Evolutionary conservation across 2,888 invertebrate genomes (phyloP), one percentile per base, ranked within the genome.

Genomic region (Plebejus melissa): DNA sequence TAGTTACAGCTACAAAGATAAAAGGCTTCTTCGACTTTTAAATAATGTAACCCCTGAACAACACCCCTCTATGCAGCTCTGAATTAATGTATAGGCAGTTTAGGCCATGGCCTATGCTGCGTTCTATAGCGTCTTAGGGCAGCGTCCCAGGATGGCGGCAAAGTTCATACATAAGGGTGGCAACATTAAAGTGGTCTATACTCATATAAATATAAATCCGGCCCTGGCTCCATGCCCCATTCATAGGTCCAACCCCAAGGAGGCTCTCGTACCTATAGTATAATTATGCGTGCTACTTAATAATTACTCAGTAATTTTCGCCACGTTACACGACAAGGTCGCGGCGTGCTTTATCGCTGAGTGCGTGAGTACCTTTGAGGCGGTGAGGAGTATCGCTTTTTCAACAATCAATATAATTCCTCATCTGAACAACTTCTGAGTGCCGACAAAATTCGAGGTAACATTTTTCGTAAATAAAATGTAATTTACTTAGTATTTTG

Each of bases 321-420:
- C 74, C 72, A 77, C 71, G 76, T 70, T 74, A 71, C 46, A 72
- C 70, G 38, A 76, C 58, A 69, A 75, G 76, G 76, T 41, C 70
- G 28, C 28, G 58, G 16, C 79, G 79, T 79, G 79, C 78, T 78
- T 77, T 79, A 79, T 79, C 79, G 76, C 76, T 72, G 50, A 74
- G 76, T 77, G 77, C 79, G 79, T 77, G 74, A 79, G 78, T 60
- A 71, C 74, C 50, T 76, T 77, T 69, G 71, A 74, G 65, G 69
- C 75, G 75, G 69, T 71, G 75, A 76, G 77, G 54, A 36, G 57
- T 72, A 74, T 76, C 57, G 77, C 74, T 76, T 69, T 46, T 77
- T 77, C 69, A 72, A 74, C 72, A 76, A 79, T 77, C 79, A 77
- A 76, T 78, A 76, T 74, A n/a, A 41, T 75, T 75, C 60, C 60